Percentiles rank a stretch among this genome's conserved stretches.
phyloP scores from a whole-genome alignment of 92 coral and sea anemone genomes.

The Heteractis magnifica region DNA sequence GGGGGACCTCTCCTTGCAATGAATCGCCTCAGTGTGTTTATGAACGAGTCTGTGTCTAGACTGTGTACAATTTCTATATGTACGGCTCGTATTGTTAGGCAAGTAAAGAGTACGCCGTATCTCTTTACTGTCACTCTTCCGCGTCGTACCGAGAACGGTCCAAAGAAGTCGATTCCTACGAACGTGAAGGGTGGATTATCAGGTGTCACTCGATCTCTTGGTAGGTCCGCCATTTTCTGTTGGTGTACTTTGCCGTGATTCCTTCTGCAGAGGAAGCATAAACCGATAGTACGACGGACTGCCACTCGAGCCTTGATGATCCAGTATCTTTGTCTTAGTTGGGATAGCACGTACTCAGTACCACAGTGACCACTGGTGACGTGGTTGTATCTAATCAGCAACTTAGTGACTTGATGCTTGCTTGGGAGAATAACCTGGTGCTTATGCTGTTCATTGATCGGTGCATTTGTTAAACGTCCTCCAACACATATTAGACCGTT shows the following conservation, averaged over 20 bases:
- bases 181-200: conserved; percentile 53
- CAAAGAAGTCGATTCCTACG: conserved; percentile 56
- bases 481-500: conserved; percentile 53
- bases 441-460: conserved; percentile 34
- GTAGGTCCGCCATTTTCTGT: conserved; percentile 53
- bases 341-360: conserved; percentile 49
- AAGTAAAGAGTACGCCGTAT: conserved; percentile 54
- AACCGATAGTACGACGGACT: conserved; percentile 31
- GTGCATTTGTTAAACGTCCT: conserved; percentile 46
- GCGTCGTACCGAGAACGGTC: conserved; percentile 34
- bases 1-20: conserved; percentile 62
- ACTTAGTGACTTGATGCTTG: conserved; percentile 31
- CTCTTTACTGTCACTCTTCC: conserved; percentile 44
- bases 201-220: conserved; percentile 46
- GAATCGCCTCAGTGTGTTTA: conserved; percentile 38
- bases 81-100: conserved; percentile 37
- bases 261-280: conserved; percentile 52
- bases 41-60: conserved; percentile 49
- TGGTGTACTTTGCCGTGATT: conserved; percentile 34
- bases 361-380: conserved; percentile 50
- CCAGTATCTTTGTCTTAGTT: conserved; percentile 51
- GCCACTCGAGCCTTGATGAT: conserved; percentile 47
- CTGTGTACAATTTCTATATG: conserved; percentile 42
- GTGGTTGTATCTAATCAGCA: conserved; percentile 46
- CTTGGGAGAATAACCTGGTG: conserved; percentile 54